Evolutionary conservation across 1,140 invertebrate species (phyloP).

Genomic region (honey bee (Apis mellifera)): DNA sequence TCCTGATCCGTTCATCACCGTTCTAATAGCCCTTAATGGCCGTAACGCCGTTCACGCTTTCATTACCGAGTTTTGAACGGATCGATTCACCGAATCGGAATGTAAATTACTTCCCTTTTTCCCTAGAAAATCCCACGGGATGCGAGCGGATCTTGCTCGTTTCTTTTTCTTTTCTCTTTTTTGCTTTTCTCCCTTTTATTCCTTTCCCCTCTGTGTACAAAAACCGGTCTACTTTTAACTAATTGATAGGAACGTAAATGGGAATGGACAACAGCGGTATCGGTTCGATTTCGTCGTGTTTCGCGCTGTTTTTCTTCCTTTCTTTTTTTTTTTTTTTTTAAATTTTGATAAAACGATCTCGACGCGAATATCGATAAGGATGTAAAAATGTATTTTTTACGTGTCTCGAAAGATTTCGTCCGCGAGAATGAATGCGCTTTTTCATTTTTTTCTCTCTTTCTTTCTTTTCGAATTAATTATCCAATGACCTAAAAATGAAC

Average conservation of each 20-base stretch:
- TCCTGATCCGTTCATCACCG: conserved; percentile 47
- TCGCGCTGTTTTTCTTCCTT: background rate
- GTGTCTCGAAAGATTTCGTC: no score
- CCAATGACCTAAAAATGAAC: no score
- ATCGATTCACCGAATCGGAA: background rate
- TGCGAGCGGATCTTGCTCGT: background rate
- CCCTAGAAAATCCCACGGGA: background rate
- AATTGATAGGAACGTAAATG: background rate
- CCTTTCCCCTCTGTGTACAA: background rate
- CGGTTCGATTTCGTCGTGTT: background rate
- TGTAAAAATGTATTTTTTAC: background rate
- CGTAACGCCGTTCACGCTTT: conserved; percentile 37
- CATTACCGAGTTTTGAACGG: conserved; percentile 26
- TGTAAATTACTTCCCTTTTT: conserved; percentile 13
- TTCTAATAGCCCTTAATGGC: conserved; percentile 52
- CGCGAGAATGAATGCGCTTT: no score
- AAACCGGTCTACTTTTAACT: background rate
- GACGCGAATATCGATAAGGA: background rate
- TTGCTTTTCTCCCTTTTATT: background rate
- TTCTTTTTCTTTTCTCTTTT: background rate
- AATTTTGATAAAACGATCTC: background rate
- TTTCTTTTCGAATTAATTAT: no score
- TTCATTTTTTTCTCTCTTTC: no score
- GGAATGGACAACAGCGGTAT: no score
- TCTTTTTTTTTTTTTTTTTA: no score